Evolutionary conservation across 2,888 invertebrate species (phyloP), one percentile per base, ranked within the genome.

Genomic region (Melieria crassipennis): DNA sequence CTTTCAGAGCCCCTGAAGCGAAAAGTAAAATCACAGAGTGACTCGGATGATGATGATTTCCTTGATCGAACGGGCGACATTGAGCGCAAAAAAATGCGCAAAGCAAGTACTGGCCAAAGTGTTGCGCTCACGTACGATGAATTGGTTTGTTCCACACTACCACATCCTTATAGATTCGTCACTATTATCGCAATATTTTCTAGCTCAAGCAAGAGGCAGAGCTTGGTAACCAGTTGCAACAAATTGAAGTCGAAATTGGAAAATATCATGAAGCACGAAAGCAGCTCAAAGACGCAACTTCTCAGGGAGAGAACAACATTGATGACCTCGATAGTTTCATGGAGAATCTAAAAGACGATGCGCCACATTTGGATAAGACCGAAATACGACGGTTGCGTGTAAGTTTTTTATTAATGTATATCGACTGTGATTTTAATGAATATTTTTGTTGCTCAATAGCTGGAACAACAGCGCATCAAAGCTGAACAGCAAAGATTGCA

Each of bases 51-150:
- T 73, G 99, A 99, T 85, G 94, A 93, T 42, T 99, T 94, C 88
- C 89, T 97, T 68, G 99, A 99, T 85, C 89, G 99, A 75, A 99
- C 99, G 0, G 99, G 98, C 1, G 91, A 92, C 70, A 91, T 99
- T 42, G 97, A 98, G 85, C 91, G 91, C 78, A 98, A 97, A 84
- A 89, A 98, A 7, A 89, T 91, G 78, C 90, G 91, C 72, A 89
- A 97, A 69, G 76, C 81, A 0, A 77, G 77, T n/a, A 73, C 78
- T 0, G 74, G 73, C 4, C 63, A 78, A 1, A 85, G 81, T 9
- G 82, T 80, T 9, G 86, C 89, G 0, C 81, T 89, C 56, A 93
- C 92, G 0, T 92, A 93, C 76, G 90, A 91, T 46, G 90, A 90
- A 77, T 85, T 93, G 88, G 92, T 92, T 81, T 87, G 78, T 63